A percentile compares a stretch with the other conserved stretches of the same genome.
phyloP scores from a whole-genome alignment of 2,888 invertebrate genomes.

The Eilema depressum region DNA sequence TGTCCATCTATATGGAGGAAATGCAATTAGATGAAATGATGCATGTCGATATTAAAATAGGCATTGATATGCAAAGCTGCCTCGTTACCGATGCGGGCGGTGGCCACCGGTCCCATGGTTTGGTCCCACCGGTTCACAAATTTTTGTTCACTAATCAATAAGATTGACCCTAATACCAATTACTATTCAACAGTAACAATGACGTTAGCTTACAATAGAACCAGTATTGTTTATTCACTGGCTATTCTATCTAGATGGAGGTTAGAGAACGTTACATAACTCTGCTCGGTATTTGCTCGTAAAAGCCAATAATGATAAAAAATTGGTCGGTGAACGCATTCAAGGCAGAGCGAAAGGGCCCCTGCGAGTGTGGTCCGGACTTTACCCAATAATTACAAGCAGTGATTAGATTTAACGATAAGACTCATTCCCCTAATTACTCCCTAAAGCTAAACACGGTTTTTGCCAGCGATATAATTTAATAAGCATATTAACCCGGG shows the following conservation, averaged over 20 bases:
- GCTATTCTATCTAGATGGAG: conserved; percentile 43
- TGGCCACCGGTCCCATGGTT: conserved; percentile 74
- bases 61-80: conserved; percentile 83
- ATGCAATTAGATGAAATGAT: conserved; percentile 84
- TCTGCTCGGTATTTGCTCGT: conserved; percentile 26
- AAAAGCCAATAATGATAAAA: conserved; percentile 46
- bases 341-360: conserved; percentile 56
- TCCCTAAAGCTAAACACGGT: conserved; percentile 85
- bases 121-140: conserved; percentile 75
- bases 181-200: conserved; percentile 74
- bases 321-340: conserved; percentile 56
- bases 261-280: conserved; percentile 26
- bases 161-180: conserved; percentile 78
- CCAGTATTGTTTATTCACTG: conserved; percentile 61
- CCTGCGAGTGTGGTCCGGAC: conserved; percentile 67
- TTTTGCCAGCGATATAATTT: conserved; percentile 85
- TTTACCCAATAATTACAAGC: conserved; percentile 81
- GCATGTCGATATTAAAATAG: conserved; percentile 84
- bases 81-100: conserved; percentile 75
- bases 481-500: conserved; percentile 84
- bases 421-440: conserved; percentile 85
- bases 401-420: conserved; percentile 83
- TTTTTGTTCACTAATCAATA: conserved; percentile 82
- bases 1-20: conserved; percentile 72
- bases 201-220: conserved; percentile 68